Evolutionary conservation across 2,797 vertebrate species (phyloP).

Genomic region (Urosaurus nigricauda): DNA sequence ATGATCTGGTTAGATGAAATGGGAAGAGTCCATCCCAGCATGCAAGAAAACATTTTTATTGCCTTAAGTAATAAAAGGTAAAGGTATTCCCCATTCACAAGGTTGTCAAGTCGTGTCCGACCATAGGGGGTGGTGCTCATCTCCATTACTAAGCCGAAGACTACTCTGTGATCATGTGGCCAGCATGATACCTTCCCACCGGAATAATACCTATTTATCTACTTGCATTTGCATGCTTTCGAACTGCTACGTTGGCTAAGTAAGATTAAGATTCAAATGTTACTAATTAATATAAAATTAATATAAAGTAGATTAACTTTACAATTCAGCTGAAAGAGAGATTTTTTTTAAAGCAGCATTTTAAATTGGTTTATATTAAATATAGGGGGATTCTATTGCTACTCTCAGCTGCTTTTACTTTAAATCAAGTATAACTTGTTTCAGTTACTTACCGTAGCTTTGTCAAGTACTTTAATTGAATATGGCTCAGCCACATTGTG

Average conservation of each 20-base stretch:
- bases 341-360: background rate
- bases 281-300: background rate
- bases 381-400: no score
- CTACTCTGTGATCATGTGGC: no score
- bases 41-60: background rate
- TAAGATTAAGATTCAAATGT: background rate
- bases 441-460: slow-evolving; percentile 90
- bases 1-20: no score
- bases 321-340: background rate
- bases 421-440: slow-evolving; percentile 12
- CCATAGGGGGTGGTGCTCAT: no score
- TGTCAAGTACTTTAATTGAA: slow-evolving; percentile 99
- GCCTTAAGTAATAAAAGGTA: no score
- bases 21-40: background rate
- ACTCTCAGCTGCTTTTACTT: background rate
- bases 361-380: background rate
- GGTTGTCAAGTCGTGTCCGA: no score
- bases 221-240: no score
- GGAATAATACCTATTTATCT: no score
- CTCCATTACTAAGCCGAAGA: no score
- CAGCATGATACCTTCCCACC: no score
- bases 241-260: no score
- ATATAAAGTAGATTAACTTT: background rate
- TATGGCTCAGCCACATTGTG: slow-evolving; percentile 93
- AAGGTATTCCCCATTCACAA: no score